These are phyloP conservation scores for Zootermopsis nevadensis DNA, from an alignment of 2,888 invertebrate species.

Conservation along the genomic window DNA sequence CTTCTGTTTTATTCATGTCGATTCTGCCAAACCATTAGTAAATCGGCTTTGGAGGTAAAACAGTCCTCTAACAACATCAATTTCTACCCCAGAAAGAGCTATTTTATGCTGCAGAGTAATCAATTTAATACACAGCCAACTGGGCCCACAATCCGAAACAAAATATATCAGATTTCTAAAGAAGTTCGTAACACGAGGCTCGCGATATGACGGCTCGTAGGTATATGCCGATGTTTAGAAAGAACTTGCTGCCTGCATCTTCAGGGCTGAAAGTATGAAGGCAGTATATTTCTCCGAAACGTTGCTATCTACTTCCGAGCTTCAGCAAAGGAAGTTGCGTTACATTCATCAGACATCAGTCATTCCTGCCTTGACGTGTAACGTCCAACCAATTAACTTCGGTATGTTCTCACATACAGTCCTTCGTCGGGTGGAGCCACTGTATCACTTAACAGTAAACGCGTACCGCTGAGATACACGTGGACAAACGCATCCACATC, in stretches of 20 bases:
- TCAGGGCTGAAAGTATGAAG: no score
- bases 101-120: no score
- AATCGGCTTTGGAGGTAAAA: constrained; percentile 8
- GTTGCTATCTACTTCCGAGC: neutral
- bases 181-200: no score
- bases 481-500: neutral
- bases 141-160: no score
- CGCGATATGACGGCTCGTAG: no score
- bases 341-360: neutral
- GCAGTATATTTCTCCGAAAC: no score
- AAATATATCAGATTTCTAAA: no score
- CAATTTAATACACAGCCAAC: no score
- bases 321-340: neutral
- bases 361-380: neutral
- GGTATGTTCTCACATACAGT: neutral
- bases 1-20: constrained; percentile 11
- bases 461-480: neutral
- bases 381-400: neutral
- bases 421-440: neutral
- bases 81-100: no score
- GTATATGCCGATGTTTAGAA: no score
- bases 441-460: constrained; percentile 11
- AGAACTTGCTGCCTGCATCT: no score
- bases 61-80: no score
- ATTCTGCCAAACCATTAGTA: constrained; percentile 23